These are phyloP conservation scores for Anastrepha obliqua DNA, from an alignment of 1,140 invertebrate genomes.

Conservation along the genomic window DNA sequence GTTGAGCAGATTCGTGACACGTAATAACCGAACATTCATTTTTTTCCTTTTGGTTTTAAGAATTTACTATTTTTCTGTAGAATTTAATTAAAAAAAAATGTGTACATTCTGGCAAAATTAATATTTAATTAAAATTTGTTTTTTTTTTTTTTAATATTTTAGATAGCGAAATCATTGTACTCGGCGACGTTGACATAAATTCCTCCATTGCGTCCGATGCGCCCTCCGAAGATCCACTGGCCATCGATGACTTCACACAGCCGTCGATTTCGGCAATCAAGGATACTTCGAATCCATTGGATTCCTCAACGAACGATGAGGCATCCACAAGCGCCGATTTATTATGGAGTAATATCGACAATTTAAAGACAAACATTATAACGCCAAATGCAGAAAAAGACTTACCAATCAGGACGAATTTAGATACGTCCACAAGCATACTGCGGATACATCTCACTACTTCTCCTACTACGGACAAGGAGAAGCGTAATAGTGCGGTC, in stretches of 20 bases:
- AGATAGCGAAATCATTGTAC: conserved; percentile 69
- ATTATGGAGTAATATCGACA: conserved; percentile 36
- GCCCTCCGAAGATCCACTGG: conserved; percentile 68
- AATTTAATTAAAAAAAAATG: too few relatives aligned
- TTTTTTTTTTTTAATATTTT: conserved; percentile 60
- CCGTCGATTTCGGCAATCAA: conserved; percentile 48
- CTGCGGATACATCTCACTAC: neutral
- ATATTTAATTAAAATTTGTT: conserved; percentile 50
- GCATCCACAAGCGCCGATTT: conserved; percentile 55
- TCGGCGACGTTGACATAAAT: conserved; percentile 66
- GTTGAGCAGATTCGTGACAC: too few relatives aligned
- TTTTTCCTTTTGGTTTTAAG: too few relatives aligned
- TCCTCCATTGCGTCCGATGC: conserved; percentile 66
- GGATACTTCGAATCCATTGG: conserved; percentile 14
- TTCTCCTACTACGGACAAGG: neutral
- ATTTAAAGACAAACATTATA: conserved; percentile 31
- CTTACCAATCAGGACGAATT: neutral
- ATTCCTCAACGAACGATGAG: conserved; percentile 62
- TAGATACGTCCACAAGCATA: neutral
- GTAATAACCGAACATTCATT: too few relatives aligned
- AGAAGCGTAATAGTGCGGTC: neutral
- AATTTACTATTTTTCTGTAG: too few relatives aligned
- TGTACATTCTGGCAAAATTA: too few relatives aligned
- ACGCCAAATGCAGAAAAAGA: conserved; percentile 42
- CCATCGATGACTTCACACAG: conserved; percentile 64